These are phyloP conservation scores for Endomychus coccineus DNA, from an alignment of 2,888 invertebrate genomes.

Conservation along the genomic window DNA sequence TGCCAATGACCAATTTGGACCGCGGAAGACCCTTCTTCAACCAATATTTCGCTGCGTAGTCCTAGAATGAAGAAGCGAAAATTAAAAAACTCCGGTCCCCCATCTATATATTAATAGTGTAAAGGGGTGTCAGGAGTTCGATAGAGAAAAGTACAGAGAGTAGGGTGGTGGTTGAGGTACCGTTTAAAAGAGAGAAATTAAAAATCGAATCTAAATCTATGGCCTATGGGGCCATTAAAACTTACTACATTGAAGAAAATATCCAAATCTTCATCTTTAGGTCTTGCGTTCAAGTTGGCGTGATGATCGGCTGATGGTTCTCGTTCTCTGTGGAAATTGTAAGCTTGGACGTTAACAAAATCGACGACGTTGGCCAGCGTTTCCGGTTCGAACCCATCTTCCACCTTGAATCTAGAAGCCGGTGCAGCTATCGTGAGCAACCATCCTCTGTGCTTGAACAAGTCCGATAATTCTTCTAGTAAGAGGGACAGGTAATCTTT, in stretches of 20 bases:
- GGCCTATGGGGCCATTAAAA: too few relatives aligned
- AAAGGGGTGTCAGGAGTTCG: too few relatives aligned
- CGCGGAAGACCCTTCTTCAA: constrained; percentile 55
- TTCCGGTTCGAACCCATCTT: constrained; percentile 58
- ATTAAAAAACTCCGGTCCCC: too few relatives aligned
- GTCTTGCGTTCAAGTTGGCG: constrained; percentile 45
- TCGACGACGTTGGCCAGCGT: constrained; percentile 56
- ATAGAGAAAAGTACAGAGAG: too few relatives aligned
- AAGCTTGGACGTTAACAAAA: constrained; percentile 62
- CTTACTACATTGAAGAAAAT: constrained; percentile 49
- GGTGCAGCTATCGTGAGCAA: constrained; percentile 53
- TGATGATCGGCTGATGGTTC: constrained; percentile 46
- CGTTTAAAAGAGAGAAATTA: too few relatives aligned
- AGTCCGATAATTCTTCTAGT: constrained; percentile 55
- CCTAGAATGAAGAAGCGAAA: too few relatives aligned
- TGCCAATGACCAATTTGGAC: constrained; percentile 62
- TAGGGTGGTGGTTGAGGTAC: too few relatives aligned
- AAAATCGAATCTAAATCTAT: too few relatives aligned
- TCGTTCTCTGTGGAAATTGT: constrained; percentile 49
- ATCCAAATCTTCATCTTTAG: constrained; percentile 46
- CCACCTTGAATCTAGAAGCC: constrained; percentile 54
- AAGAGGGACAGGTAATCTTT: constrained; percentile 38
- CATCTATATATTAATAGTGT: too few relatives aligned
- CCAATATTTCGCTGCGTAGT: constrained; percentile 63
- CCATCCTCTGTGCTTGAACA: constrained; percentile 50